Evolutionary conservation across 2,797 vertebrate species (phyloP), one percentile per base, ranked within the genome.

Genomic region (Podarcis lilfordi): DNA sequence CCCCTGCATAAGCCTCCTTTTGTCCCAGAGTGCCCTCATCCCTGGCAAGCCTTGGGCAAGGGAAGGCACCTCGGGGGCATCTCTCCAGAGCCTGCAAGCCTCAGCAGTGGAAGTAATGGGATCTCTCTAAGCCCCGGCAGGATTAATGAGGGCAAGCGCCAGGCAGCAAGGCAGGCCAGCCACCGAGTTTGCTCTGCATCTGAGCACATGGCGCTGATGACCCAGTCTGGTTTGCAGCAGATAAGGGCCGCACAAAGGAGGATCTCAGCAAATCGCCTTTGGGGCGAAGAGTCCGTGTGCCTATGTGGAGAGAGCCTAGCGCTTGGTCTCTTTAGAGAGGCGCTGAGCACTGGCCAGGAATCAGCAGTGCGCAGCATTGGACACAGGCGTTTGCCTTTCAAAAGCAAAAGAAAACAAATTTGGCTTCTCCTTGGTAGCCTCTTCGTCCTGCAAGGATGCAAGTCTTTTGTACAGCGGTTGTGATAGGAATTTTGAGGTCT

Each of bases 21-120:
- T 5, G 45, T 19, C 21, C 27, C 7, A 4, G 7, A 8, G 17
- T 37, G n/a, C 40, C 59, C 69, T 21, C 68, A 9, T 2, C 23
- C 15, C n/a, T 40, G 1, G 0, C 1, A 8, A 13, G 25, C 45
- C 17, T 10, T 2, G 4, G 43, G 74, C 61, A 29, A 59, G 29
- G 21, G 7, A 68, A 11, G n/a, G 1, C 1, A 0, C 5, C 19
- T 8, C 0, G 13, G 37, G 40, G 15, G 25, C 2, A 9, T 35
- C 89, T 78, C 74, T 79, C 8, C 17, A n/a, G 23, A 43, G 50
- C 66, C 19, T 29, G n/a, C 43, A 0, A 8, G 45, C 50, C 45
- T 21, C 21, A 3, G 1, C 1, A 23, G 40, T 10, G 1, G 8
- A 0, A 45, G 50, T 10, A 80, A 40, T 0, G 68, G 76, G 13